Percentiles rank a stretch among this genome's conserved stretches.
Conservation (phyloP, 92 coral and sea anemone species). For the Blastomussa wellsi region DNA sequence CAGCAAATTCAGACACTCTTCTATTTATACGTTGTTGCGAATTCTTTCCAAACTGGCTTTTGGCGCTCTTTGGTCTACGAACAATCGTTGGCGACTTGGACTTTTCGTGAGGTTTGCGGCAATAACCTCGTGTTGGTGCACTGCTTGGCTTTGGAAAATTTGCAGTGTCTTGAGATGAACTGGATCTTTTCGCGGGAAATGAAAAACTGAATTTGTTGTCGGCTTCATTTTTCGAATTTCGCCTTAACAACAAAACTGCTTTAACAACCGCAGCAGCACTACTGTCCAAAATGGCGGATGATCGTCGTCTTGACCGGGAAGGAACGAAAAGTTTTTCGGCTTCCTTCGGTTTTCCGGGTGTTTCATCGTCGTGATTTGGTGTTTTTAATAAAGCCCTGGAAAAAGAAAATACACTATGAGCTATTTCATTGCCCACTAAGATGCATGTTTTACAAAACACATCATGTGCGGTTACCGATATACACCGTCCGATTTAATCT, state of each 20-base stretch:
- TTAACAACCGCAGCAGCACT: slow-evolving; percentile 86
- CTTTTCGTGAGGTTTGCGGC: not conserved
- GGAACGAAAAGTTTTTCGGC: slow-evolving; percentile 69
- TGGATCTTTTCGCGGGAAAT: not conserved
- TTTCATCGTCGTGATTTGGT: slow-evolving; percentile 48
- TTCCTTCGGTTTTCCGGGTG: slow-evolving; percentile 73
- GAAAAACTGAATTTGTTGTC: not conserved
- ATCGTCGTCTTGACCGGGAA: slow-evolving; percentile 76
- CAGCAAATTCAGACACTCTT: not conserved
- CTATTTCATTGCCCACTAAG: too few relatives aligned
- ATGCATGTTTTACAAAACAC: too few relatives aligned
- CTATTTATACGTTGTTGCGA: not conserved
- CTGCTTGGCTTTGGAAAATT: slow-evolving; percentile 39
- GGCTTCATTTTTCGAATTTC: slow-evolving; percentile 13
- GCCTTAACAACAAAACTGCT: slow-evolving; percentile 75
- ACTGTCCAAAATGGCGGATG: slow-evolving; percentile 76
- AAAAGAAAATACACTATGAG: not conserved
- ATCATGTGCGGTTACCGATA: too few relatives aligned
- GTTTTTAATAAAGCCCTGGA: slow-evolving; percentile 14
- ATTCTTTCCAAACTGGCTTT: not conserved
- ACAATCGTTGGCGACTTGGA: not conserved
- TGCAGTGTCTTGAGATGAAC: not conserved
- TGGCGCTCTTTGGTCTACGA: slow-evolving; percentile 1
- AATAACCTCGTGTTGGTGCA: slow-evolving; percentile 36
- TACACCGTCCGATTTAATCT: too few relatives aligned